Percentiles rank a stretch among this genome's conserved stretches.
phyloP scores from a whole-genome alignment of 2,797 vertebrate species.

The Darevskia nairensis region DNA sequence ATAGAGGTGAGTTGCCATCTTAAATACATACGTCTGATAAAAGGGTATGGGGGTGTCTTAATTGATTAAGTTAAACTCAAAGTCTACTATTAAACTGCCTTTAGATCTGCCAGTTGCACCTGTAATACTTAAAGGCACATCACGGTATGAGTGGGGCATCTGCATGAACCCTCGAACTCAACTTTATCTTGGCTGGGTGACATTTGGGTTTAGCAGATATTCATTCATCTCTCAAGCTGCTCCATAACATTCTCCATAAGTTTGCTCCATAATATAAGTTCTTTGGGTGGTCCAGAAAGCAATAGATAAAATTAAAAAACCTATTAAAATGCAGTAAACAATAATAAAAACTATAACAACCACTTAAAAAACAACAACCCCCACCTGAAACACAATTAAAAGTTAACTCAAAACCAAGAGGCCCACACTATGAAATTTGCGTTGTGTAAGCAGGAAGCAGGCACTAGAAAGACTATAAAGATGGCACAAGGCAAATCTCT shows the following conservation, averaged over 20 bases:
- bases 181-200: not conserved
- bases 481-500: not conserved
- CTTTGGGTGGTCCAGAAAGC: not conserved
- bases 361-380: no score
- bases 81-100: not conserved
- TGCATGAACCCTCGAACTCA: no score
- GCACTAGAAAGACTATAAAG: not conserved
- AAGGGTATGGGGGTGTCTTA: not conserved
- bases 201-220: not conserved
- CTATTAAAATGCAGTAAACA: not conserved
- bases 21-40: constrained; percentile 16
- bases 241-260: no score
- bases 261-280: not conserved
- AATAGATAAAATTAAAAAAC: not conserved
- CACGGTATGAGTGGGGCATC: not conserved
- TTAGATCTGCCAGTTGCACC: constrained; percentile 33
- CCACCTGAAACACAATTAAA: no score
- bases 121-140: not conserved
- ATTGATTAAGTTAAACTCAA: not conserved
- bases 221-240: not conserved
- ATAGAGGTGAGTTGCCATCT: not conserved
- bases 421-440: not conserved
- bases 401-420: not conserved
- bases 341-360: not conserved
- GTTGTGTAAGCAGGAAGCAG: not conserved